A percentile compares a stretch with the other conserved stretches of the same genome.
Evolutionary conservation across 2,888 invertebrate genomes (phyloP).

Genomic region (Euplagia quadripunctaria): DNA sequence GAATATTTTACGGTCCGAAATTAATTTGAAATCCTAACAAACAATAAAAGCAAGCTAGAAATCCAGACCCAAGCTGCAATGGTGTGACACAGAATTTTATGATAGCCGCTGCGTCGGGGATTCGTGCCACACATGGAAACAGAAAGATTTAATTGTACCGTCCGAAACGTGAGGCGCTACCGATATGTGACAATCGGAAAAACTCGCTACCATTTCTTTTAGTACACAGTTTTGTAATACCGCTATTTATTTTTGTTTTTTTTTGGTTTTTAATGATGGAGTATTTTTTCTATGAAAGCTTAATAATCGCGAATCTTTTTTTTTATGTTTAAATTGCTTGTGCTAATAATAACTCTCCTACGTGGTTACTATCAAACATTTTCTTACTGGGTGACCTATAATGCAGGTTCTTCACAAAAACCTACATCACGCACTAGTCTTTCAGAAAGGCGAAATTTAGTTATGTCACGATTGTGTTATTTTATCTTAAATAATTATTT

Average conservation of each 20-base stretch:
- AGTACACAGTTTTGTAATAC: conserved; percentile 30
- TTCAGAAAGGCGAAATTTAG: no score
- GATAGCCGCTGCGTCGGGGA: conserved; percentile 19
- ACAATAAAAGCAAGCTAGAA: not conserved
- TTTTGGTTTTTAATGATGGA: not conserved
- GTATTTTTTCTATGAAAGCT: not conserved
- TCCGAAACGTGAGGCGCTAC: conserved; percentile 61
- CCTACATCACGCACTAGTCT: no score
- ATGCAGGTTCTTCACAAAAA: no score
- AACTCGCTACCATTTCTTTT: conserved; percentile 37
- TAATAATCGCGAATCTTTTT: no score
- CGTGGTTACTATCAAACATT: no score
- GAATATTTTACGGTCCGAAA: not conserved
- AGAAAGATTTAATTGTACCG: conserved; percentile 69
- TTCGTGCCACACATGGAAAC: conserved; percentile 49
- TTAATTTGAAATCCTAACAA: not conserved
- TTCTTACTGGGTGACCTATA: no score
- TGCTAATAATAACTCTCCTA: no score
- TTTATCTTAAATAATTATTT: no score
- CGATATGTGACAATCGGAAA: conserved; percentile 51
- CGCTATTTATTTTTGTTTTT: not conserved
- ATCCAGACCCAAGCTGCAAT: not conserved
- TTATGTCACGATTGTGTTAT: no score
- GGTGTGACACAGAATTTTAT: conserved; percentile 12
- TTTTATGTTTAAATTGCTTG: no score